Conservation (phyloP, 1,140 invertebrate genomes). For the Lamellibrachia luymesi region DNA sequence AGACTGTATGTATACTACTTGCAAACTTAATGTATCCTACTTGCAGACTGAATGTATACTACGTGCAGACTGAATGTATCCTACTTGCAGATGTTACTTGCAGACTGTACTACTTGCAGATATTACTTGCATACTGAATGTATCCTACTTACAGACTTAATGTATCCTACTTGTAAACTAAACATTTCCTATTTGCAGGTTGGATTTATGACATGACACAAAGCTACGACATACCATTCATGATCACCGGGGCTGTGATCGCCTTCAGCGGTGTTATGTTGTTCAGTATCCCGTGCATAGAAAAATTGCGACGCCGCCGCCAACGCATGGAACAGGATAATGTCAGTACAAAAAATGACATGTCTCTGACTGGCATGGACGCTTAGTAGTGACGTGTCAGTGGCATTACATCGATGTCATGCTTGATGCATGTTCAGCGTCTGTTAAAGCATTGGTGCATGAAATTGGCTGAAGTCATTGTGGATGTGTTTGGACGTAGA, state of each 20-base stretch:
- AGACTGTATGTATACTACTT: too few species aligned
- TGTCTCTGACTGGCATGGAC: neutral
- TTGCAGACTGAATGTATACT: neutral
- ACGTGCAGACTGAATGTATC: neutral
- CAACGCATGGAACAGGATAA: neutral
- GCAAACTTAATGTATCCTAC: neutral
- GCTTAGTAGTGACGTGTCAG: neutral
- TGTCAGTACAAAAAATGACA: neutral
- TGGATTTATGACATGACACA: constrained; percentile 72
- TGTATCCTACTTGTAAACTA: neutral
- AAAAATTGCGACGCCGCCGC: neutral
- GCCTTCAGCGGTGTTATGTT: constrained; percentile 84
- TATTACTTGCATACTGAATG: neutral
- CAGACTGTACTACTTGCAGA: neutral
- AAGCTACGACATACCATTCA: constrained; percentile 82
- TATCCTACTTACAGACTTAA: neutral
- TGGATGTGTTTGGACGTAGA: neutral
- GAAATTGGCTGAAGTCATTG: neutral
- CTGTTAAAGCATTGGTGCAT: too few species aligned
- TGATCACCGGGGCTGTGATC: constrained; percentile 78
- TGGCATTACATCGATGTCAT: neutral
- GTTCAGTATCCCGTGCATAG: constrained; percentile 75
- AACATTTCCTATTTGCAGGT: constrained; percentile 62
- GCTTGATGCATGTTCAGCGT: too few species aligned
- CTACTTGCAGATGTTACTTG: neutral